Conservation (phyloP, 2,888 invertebrate species). For the Platycheirus albimanus region DNA sequence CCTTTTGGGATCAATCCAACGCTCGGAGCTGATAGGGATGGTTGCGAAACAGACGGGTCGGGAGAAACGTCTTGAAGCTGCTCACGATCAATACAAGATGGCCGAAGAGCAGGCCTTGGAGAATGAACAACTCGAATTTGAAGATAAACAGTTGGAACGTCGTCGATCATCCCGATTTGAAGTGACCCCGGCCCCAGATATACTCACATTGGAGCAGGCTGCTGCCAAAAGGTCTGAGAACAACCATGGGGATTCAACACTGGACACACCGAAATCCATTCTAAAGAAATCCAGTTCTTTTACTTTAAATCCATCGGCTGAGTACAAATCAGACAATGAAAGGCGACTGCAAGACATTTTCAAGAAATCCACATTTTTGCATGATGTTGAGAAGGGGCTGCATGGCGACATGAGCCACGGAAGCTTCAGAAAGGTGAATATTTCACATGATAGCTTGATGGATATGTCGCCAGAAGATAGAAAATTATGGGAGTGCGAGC, state of each 20-base stretch:
- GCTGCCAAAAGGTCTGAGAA: constrained; percentile 60
- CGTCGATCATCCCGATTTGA: constrained; percentile 91
- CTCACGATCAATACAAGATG: constrained; percentile 89
- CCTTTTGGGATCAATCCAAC: constrained; percentile 95
- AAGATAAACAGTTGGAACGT: constrained; percentile 83
- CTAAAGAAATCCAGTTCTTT: constrained; percentile 97
- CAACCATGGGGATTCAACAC: background rate
- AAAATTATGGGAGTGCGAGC: constrained; percentile 95
- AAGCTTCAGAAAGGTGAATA: constrained; percentile 92
- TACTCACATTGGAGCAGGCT: constrained; percentile 85
- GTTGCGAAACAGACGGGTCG: constrained; percentile 94
- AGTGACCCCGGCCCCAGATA: constrained; percentile 90
- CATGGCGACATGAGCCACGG: background rate
- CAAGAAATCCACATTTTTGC: constrained; percentile 92
- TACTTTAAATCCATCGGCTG: constrained; percentile 86
- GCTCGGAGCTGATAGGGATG: constrained; percentile 92
- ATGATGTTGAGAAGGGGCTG: constrained; percentile 86
- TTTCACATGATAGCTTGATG: constrained; percentile 94
- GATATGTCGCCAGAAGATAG: constrained; percentile 97
- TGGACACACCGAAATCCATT: constrained; percentile 90
- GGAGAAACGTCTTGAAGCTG: constrained; percentile 88
- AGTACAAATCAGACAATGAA: constrained; percentile 8
- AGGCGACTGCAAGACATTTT: constrained; percentile 88
- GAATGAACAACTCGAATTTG: constrained; percentile 84
- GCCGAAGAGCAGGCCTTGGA: constrained; percentile 84